Base-by-base conservation (phyloP, 2,797 vertebrate species). In the Botia almorhae region DNA sequence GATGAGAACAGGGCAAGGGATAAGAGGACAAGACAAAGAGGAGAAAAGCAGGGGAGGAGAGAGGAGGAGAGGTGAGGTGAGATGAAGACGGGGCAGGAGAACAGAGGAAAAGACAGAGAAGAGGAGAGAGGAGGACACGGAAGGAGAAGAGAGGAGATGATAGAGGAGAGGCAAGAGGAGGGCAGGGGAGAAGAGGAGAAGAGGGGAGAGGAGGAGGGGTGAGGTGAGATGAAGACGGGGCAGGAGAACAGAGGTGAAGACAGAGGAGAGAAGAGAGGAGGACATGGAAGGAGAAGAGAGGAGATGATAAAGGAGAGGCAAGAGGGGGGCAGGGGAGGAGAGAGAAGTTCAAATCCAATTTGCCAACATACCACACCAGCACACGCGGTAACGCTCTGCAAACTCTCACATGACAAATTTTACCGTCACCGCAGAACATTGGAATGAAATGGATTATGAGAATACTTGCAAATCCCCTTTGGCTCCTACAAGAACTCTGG, bases 381-480 rank as follows among this genome's bases (percentile, higher is more conserved):
- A 33, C n/a, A 64, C 53, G n/a, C 1, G 3, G 29, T 48, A 76
- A 51, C 26, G 1, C 69, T 74, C 14, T 61, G 81, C 70, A 81
- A 77, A 80, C 58, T 69, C 74, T 64, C 74, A 82, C 76, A 82
- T 71, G 73, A 82, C 80, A 82, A 74, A 82, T 74, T 82, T 81
- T 81, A 53, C 56, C 56, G 71, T 69, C 69, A 71, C 17, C 56
- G 29, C 68, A 80, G 73, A 83, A 85, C 80, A 82, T 36, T 50
- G 82, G 81, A 80, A 61, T 64, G 80, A 82, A 82, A 65, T 69
- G 80, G 82, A 84, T 86, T 86, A 84, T 74, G 78, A 72, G 67
- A 78, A 73, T 26, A 74, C 78, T 78, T 58, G 21, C 77, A 82
- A 86, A 84, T 86, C 78, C 83, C 76, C 60, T 67, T 72, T 80